Conservation (phyloP, 2,797 vertebrate genomes). For the Todus mexicanus region DNA sequence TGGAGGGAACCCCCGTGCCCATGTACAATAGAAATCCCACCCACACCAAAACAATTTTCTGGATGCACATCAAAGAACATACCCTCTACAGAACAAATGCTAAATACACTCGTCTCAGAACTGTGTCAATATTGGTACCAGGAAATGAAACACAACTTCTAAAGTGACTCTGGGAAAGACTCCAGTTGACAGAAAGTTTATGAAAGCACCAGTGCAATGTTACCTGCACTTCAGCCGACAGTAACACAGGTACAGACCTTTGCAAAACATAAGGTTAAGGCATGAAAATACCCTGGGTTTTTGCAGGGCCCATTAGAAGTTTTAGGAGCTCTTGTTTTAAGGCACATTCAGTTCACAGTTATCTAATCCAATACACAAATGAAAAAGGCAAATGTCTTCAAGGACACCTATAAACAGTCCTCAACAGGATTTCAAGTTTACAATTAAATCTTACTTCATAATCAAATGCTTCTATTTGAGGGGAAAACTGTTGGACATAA, state of each 20-base stretch:
- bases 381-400: not conserved
- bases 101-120: not conserved
- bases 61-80: conserved; percentile 13
- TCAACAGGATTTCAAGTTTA: not conserved
- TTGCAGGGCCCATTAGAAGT: not conserved
- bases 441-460: not conserved
- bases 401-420: not conserved
- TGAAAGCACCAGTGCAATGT: not conserved
- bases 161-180: not conserved
- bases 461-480: not conserved
- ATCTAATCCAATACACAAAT: not conserved
- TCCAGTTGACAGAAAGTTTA: not conserved
- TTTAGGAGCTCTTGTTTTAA: not conserved
- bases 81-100: not conserved
- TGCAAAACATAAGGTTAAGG: not conserved
- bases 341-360: not conserved
- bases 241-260: not conserved
- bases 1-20: not conserved
- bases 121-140: not conserved
- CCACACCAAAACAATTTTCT: conserved; percentile 34
- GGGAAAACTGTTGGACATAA: not conserved
- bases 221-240: not conserved
- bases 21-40: conserved; percentile 12
- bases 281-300: not conserved
- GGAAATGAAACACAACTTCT: not conserved